Evolutionary conservation across 2,113 vertebrate genomes (phyloP).

Genomic region (Eulemur macaco): DNA sequence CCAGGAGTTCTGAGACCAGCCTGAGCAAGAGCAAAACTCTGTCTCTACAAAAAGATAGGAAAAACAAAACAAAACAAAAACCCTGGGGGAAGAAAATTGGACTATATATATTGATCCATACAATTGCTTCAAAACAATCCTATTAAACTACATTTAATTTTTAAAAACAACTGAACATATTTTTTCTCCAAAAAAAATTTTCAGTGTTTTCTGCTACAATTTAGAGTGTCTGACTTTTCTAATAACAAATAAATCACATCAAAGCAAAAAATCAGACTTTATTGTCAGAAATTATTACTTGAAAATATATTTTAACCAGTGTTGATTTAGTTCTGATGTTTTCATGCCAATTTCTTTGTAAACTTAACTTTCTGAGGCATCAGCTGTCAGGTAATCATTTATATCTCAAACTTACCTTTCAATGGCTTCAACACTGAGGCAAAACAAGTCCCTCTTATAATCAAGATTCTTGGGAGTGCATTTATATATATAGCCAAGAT

Average conservation of each 20-base stretch:
- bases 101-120: not conserved
- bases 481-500: constrained; percentile 80
- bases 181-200: constrained; percentile 6
- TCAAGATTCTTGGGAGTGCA: constrained; percentile 82
- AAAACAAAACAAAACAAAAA: not conserved
- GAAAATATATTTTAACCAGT: not conserved
- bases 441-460: constrained; percentile 85
- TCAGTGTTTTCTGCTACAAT: not conserved
- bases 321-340: not conserved
- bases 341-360: not conserved
- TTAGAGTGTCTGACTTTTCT: not conserved
- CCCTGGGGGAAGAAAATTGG: not conserved
- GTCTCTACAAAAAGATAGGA: too few relatives aligned
- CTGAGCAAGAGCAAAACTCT: too few relatives aligned
- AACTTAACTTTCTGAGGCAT: not conserved
- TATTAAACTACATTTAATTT: not conserved
- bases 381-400: not conserved
- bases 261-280: not conserved
- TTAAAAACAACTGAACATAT: not conserved
- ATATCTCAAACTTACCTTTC: constrained; percentile 79
- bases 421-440: constrained; percentile 79
- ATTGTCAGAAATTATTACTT: not conserved
- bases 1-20: too few relatives aligned
- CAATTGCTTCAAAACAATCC: not conserved
- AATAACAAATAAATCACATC: not conserved